phyloP scores from a whole-genome alignment of 2,113 vertebrate species.

The Gymnobelideus leadbeateri region DNA sequence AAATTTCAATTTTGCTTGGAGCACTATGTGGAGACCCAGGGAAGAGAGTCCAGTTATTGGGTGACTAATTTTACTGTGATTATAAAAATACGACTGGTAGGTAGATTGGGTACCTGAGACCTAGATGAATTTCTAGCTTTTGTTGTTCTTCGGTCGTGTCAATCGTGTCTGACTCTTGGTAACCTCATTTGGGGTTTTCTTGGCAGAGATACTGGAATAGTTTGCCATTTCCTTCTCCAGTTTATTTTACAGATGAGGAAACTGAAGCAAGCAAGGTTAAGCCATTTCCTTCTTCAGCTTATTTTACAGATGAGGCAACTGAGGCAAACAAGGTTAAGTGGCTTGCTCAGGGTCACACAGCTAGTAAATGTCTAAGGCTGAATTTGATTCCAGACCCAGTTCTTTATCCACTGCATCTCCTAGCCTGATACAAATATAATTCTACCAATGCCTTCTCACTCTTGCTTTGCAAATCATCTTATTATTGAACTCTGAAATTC shows the following conservation, averaged over 20 bases:
- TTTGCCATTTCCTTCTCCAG: background rate
- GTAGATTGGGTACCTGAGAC: background rate
- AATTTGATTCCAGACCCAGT: background rate
- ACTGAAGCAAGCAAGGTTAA: no score
- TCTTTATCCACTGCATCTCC: background rate
- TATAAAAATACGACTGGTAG: slow-evolving; percentile 24
- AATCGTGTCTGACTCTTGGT: background rate
- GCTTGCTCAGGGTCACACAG: background rate
- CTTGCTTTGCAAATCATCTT: slow-evolving; percentile 17
- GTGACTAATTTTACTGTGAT: slow-evolving; percentile 28
- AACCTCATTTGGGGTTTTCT: no score
- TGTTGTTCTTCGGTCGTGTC: background rate
- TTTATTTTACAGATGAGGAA: background rate
- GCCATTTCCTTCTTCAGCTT: background rate
- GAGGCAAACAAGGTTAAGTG: no score
- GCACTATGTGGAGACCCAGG: background rate
- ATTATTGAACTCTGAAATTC: slow-evolving; percentile 9
- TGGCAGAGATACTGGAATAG: background rate
- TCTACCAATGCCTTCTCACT: slow-evolving; percentile 28
- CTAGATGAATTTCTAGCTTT: background rate
- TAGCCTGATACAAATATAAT: slow-evolving; percentile 9
- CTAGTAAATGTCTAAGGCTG: background rate
- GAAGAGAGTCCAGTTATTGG: slow-evolving; percentile 27
- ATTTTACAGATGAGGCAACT: background rate
- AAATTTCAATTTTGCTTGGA: slow-evolving; percentile 45